These are phyloP conservation scores for Acrossocheilus wenchowensis DNA, from an alignment of 2,797 vertebrate genomes.

Conservation along the genomic window DNA sequence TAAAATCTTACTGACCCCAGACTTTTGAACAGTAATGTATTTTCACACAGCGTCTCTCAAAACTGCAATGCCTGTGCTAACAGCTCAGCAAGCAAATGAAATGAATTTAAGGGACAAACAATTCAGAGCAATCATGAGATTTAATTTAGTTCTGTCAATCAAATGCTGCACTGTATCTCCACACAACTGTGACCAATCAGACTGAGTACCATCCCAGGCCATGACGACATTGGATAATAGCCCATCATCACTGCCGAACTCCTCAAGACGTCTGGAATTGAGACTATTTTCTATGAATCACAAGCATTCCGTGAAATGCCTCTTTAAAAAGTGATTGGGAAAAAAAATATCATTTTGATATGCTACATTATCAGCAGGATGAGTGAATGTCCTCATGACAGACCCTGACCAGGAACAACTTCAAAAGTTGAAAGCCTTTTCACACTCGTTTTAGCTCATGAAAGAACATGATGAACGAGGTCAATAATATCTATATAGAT, in stretches of 20 bases:
- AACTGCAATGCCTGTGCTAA: neutral
- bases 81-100: neutral
- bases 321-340: neutral
- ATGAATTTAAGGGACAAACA: neutral
- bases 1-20: neutral
- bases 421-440: constrained; percentile 47
- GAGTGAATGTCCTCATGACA: neutral
- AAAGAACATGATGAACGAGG: constrained; percentile 36
- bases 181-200: constrained; percentile 37
- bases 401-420: constrained; percentile 10
- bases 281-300: constrained; percentile 21
- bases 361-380: constrained; percentile 23
- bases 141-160: constrained; percentile 17
- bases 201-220: neutral
- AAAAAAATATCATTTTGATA: constrained; percentile 9
- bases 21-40: neutral
- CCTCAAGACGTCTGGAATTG: neutral
- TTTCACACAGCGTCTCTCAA: neutral
- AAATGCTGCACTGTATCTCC: neutral
- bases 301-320: neutral
- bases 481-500: constrained; percentile 30
- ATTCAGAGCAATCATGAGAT: constrained; percentile 12
- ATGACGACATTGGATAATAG: constrained; percentile 32
- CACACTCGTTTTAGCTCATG: constrained; percentile 1
- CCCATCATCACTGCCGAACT: neutral